phyloP scores from a whole-genome alignment of 1,140 invertebrate species.

The Monochamus saltuarius region DNA sequence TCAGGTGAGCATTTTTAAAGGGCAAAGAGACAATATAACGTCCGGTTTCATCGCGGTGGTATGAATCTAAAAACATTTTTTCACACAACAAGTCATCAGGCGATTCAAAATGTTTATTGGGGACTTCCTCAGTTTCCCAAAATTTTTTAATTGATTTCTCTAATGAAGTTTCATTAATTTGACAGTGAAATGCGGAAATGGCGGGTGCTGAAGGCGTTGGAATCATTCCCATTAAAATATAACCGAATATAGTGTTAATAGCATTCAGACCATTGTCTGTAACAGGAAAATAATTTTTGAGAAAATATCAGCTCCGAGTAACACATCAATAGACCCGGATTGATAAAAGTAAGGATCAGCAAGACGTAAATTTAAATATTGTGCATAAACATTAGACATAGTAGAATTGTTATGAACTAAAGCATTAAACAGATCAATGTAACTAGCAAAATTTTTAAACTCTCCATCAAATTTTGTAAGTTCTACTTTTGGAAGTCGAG shows the following conservation, averaged over 20 bases:
- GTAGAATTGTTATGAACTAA: constrained; percentile 10
- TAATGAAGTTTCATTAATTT: no score
- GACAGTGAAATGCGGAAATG: not conserved
- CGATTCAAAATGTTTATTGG: not conserved
- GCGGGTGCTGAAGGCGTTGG: not conserved
- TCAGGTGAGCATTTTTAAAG: not conserved
- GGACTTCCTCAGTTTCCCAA: constrained; percentile 15
- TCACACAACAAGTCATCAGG: constrained; percentile 7
- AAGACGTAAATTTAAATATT: constrained; percentile 15
- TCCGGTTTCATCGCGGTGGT: not conserved
- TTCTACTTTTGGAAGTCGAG: not conserved
- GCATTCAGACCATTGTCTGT: not conserved
- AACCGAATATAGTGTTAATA: constrained; percentile 16
- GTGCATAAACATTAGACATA: not conserved
- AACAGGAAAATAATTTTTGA: constrained; percentile 5
- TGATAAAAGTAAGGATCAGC: constrained; percentile 13
- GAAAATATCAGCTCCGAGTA: constrained; percentile 20
- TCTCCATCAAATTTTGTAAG: no score
- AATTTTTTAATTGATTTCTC: not conserved
- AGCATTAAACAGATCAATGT: no score
- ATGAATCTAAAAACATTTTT: constrained; percentile 8
- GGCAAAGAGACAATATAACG: constrained; percentile 13
- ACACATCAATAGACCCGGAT: constrained; percentile 11
- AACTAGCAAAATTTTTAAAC: no score
- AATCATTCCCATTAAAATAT: constrained; percentile 14